Percentiles rank a stretch among this genome's conserved stretches.
Conservation (phyloP, 2,888 invertebrate genomes). For the Adelphocoris suturalis region DNA sequence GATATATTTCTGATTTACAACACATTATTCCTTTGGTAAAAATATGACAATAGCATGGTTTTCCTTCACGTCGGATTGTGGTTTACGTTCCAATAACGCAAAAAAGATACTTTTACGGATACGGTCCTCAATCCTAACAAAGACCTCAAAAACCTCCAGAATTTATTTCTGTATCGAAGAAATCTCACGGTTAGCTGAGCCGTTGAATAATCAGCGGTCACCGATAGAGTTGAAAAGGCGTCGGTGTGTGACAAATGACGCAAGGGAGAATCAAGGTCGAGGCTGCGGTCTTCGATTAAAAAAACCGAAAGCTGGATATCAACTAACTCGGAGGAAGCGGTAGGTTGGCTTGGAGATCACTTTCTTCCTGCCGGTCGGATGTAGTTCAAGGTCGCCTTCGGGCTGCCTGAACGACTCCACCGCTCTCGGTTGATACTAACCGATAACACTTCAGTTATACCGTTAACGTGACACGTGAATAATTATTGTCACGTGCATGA, state of each 20-base stretch:
- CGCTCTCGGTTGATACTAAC: neutral
- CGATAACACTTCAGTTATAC: too few relatives aligned
- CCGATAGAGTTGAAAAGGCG: neutral
- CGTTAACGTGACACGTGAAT: too few relatives aligned
- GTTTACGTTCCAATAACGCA: too few relatives aligned
- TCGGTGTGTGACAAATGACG: neutral
- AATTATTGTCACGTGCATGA: too few relatives aligned
- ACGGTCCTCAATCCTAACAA: neutral
- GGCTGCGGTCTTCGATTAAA: neutral
- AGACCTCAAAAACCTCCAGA: neutral
- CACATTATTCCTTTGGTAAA: too few relatives aligned
- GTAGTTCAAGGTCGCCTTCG: neutral
- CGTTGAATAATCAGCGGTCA: constrained; percentile 28
- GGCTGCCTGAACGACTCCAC: neutral
- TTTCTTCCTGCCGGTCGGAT: neutral
- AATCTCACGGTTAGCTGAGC: neutral
- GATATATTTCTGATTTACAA: too few relatives aligned
- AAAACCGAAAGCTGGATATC: neutral
- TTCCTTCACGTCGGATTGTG: too few relatives aligned
- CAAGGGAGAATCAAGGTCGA: neutral
- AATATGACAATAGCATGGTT: too few relatives aligned
- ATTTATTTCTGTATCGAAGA: neutral
- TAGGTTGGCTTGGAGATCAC: neutral
- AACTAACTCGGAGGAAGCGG: too few relatives aligned
- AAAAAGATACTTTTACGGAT: too few relatives aligned